These are phyloP conservation scores for Monomorium pharaonis DNA, from an alignment of 1,140 invertebrate species.

Conservation along the genomic window DNA sequence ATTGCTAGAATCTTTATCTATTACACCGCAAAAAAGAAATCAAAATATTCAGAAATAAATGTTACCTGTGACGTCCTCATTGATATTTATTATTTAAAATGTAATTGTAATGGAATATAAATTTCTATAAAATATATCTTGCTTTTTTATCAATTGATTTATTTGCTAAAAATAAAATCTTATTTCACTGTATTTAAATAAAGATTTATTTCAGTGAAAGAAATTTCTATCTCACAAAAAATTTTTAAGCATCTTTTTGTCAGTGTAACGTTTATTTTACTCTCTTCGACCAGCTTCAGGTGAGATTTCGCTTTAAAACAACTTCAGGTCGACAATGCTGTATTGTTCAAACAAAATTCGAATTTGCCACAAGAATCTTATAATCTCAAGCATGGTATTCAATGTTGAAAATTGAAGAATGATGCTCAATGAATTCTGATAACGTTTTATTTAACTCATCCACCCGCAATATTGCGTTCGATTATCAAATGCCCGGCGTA, in stretches of 20 bases:
- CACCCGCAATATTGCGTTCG: not conserved
- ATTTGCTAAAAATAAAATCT: too few species aligned
- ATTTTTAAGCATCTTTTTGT: too few species aligned
- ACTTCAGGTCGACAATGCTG: not conserved
- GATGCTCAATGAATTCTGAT: not conserved
- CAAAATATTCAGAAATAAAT: too few species aligned
- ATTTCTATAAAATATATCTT: too few species aligned
- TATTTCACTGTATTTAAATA: too few species aligned
- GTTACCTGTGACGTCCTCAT: too few species aligned
- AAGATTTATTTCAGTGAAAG: too few species aligned
- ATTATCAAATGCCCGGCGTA: not conserved
- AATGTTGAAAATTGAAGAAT: not conserved
- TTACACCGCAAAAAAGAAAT: not conserved
- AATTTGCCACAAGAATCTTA: not conserved
- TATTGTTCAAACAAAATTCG: not conserved
- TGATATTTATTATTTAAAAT: too few species aligned
- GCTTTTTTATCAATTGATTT: too few species aligned
- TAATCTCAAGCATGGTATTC: not conserved
- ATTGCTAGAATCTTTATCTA: not conserved
- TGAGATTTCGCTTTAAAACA: not conserved
- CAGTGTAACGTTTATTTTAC: not conserved
- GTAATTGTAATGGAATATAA: too few species aligned
- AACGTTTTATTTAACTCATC: not conserved
- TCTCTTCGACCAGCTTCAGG: not conserved
- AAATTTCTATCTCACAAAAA: too few species aligned